phyloP scores from a whole-genome alignment of 1,140 invertebrate species.

The Caerostris darwini region DNA sequence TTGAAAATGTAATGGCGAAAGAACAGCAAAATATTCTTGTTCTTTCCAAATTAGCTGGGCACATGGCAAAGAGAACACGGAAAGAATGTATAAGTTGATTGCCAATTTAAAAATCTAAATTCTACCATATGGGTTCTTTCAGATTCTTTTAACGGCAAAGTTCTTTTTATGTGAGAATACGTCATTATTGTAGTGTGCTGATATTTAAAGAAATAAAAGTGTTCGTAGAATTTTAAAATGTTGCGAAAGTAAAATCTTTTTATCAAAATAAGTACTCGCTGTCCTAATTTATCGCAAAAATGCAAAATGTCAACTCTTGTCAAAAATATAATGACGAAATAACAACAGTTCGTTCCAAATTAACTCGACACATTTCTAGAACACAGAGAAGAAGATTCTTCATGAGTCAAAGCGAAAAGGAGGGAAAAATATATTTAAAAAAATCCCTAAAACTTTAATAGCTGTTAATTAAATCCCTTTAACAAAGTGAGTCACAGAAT shows the following conservation, averaged over 20 bases:
- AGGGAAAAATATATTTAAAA: neutral
- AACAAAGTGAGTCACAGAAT: neutral
- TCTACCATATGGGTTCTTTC: no score
- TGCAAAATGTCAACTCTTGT: neutral
- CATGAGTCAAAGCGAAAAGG: neutral
- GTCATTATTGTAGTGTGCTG: no score
- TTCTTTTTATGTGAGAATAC: no score
- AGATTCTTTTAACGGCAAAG: no score
- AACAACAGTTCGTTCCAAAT: constrained; percentile 6
- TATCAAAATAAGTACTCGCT: no score
- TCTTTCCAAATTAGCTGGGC: neutral
- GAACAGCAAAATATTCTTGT: neutral
- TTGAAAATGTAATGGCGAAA: neutral
- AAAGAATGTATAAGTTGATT: no score
- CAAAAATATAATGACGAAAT: neutral
- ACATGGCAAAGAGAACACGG: neutral
- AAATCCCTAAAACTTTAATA: constrained; percentile 2
- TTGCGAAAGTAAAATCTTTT: no score
- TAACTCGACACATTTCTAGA: neutral
- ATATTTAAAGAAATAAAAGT: no score
- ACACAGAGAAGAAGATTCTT: neutral
- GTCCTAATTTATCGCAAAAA: no score
- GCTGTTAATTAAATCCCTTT: constrained; percentile 21
- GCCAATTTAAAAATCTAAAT: no score
- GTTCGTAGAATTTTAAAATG: no score